Evolutionary conservation across 2,888 invertebrate species (phyloP), one percentile per base, ranked within the genome.

Genomic region (Lycophotia porphyrea): DNA sequence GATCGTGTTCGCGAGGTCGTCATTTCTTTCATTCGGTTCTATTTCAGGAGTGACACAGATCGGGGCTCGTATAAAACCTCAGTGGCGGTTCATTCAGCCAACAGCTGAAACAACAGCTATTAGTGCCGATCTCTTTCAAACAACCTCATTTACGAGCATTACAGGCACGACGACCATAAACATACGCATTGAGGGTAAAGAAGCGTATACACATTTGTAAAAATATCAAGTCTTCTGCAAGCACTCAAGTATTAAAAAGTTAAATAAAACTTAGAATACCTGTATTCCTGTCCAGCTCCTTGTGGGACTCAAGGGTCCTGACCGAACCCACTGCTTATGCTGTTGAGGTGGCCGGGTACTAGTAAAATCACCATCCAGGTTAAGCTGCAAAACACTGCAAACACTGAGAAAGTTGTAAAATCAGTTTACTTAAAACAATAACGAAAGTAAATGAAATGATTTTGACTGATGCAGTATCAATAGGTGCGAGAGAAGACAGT

Each of bases 81-180:
- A 71, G 58, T 21, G 52, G 73, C 70, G 82, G 82, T 71, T 61
- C 77, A 77, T 71, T 84, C 68, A 84, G 70, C 52, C 72, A 39
- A 64, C 82, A 81, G 85, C 82, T 83, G 85, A 60, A 71, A 84
- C 76, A 84, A 85, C 85, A 81, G 36, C 52, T 58, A 78, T 83
- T 77, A 83, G 69, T 71, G 74, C 64, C n/a, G 68, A 85, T 77
- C 44, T 76, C 55, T 81, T 76, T 74, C 76, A 81, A 84, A 83
- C 77, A 77, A 84, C 68, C 85, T 77, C 85, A 63, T 77, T 83
- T 81, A 84, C 70, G 81, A 83, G 31, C 73, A 63, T 61, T 74
- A 71, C 73, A 39, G 58, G 55, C 68, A 52, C 61, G 85, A 81
- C 81, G 42, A 68, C 55, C 70, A 76, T 77, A 71, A 61, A 84